Percentiles rank a stretch among this genome's conserved stretches.
These are phyloP conservation scores for Drosophila tanythrix DNA, from an alignment of 2,888 invertebrate genomes.

Conservation along the genomic window DNA sequence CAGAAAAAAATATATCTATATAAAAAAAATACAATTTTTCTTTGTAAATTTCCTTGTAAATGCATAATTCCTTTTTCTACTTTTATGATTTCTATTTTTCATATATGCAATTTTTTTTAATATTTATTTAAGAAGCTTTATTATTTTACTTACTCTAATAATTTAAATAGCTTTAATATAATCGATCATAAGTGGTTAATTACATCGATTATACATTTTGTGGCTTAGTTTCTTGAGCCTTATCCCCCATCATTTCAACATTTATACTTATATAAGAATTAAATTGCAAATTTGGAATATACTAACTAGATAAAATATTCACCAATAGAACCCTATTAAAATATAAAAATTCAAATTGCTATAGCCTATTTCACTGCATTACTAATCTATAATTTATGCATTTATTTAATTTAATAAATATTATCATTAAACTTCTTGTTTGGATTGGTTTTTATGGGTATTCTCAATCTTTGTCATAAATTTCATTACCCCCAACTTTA, in stretches of 20 bases:
- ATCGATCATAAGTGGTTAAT: not conserved
- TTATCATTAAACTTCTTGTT: too few relatives aligned
- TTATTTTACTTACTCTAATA: not conserved
- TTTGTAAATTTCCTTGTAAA: too few relatives aligned
- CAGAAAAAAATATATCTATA: constrained; percentile 51
- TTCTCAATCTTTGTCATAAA: not conserved
- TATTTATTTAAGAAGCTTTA: not conserved
- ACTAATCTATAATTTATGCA: not conserved
- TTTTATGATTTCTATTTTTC: not conserved
- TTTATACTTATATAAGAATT: not conserved
- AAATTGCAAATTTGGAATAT: not conserved
- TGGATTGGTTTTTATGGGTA: too few relatives aligned
- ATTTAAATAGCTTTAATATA: not conserved
- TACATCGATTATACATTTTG: not conserved
- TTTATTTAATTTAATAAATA: not conserved
- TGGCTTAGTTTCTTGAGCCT: not conserved
- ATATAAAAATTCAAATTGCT: not conserved
- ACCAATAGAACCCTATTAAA: not conserved
- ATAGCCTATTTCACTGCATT: not conserved
- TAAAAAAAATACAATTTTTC: not conserved
- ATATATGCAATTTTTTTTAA: not conserved
- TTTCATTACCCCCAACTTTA: not conserved
- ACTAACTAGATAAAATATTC: not conserved
- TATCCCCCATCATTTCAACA: not conserved
- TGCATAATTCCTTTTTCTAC: not conserved